phyloP scores from a whole-genome alignment of 2,797 vertebrate species.

The Crocodylus rhombifer region DNA sequence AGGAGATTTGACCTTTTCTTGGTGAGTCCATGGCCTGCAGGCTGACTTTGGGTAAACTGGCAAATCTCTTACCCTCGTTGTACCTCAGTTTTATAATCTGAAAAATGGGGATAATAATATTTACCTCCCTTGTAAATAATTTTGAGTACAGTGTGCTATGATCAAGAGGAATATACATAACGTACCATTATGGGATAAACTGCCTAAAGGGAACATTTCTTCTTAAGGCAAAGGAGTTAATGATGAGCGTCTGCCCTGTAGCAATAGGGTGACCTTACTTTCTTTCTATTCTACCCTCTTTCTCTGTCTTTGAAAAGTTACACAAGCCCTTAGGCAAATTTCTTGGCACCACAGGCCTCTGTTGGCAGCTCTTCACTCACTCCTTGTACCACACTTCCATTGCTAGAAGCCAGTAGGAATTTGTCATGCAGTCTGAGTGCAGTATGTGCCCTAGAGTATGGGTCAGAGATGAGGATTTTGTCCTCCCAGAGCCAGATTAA shows the following conservation, averaged over 20 bases:
- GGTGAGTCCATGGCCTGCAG: background rate
- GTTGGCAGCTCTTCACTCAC: background rate
- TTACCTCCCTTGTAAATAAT: background rate
- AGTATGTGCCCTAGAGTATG: background rate
- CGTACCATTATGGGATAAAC: background rate
- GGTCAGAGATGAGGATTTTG: background rate
- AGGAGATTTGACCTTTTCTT: background rate
- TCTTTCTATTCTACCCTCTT: background rate
- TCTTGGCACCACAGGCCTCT: background rate
- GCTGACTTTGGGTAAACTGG: background rate
- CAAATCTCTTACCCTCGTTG: background rate
- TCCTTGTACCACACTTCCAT: slow-evolving; percentile 28
- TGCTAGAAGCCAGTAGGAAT: slow-evolving; percentile 40
- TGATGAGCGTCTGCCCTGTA: background rate
- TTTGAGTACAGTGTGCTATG: fast-evolving
- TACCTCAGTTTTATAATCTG: background rate
- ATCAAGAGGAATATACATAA: fast-evolving
- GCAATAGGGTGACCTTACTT: background rate
- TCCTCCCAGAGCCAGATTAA: background rate
- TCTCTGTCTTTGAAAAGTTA: background rate
- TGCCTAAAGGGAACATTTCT: background rate
- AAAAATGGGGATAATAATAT: background rate
- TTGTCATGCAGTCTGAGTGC: slow-evolving; percentile 30
- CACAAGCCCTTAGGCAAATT: background rate
- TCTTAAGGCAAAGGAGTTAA: background rate